These are phyloP conservation scores for Acestrorhynchus altus DNA, from an alignment of 2,797 vertebrate species.

Conservation along the genomic window DNA sequence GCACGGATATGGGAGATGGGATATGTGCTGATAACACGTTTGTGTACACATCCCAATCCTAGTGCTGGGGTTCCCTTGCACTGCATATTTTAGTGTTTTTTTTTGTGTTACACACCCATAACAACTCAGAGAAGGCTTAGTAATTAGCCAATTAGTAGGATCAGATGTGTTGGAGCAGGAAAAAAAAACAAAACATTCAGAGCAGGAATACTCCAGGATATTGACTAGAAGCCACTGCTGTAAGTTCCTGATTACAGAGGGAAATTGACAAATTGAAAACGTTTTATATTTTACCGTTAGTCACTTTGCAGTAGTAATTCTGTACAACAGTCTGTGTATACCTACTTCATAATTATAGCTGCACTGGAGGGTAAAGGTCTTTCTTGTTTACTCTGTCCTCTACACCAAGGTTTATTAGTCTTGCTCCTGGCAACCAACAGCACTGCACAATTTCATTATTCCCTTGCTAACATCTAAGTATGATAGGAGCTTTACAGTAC, in stretches of 20 bases:
- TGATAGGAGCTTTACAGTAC: too few relatives aligned
- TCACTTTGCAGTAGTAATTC: too few relatives aligned
- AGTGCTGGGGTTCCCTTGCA: slow-evolving; percentile 28
- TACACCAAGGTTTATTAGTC: background rate
- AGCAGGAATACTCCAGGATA: background rate
- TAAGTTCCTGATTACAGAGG: background rate
- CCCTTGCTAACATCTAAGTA: background rate
- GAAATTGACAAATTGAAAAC: background rate
- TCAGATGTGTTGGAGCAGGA: background rate
- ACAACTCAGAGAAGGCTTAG: background rate
- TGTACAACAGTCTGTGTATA: too few relatives aligned
- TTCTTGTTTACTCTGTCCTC: background rate
- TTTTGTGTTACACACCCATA: background rate
- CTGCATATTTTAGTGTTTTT: background rate
- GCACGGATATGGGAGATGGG: slow-evolving; percentile 57
- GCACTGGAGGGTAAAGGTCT: background rate
- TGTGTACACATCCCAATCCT: too few relatives aligned
- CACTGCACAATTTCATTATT: background rate
- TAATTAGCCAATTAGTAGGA: background rate
- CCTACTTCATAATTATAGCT: too few relatives aligned
- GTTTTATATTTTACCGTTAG: too few relatives aligned
- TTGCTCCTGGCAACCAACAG: background rate
- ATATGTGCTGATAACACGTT: slow-evolving; percentile 66
- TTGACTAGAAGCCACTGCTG: background rate
- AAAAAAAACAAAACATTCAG: background rate